Evolutionary conservation across 2,888 invertebrate species (phyloP), one percentile per base, ranked within the genome.

Genomic region (Gerris lacustris): DNA sequence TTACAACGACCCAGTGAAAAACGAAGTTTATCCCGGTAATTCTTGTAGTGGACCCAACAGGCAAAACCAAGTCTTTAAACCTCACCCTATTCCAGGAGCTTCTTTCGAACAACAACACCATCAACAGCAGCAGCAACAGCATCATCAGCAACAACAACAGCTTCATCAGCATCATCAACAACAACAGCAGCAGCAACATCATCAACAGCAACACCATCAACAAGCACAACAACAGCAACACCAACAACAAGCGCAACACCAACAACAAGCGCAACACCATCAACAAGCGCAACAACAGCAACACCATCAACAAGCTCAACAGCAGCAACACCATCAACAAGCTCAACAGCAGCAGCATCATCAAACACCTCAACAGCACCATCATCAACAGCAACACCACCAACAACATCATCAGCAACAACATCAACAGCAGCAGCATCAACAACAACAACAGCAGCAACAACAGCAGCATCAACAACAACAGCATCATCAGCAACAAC

Each of bases 381-480:
- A 83, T 0, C 82, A 82, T 73, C 83, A 83, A 72, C 83, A 83
- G 72, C 76, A 63, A 68, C 76, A 73, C 74, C 76, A 71, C 68
- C 69, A 67, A 67, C 76, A 73, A 69, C 55, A 55, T 2, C 47
- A 63, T 80, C 2, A 68, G 77, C 80, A 70, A 79, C 77, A 68
- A 79, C 80, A 69, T 75, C 78, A 55, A 2, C 15, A 11, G 1
- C 80, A 80, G 86, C 80, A 83, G 87, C 78, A 66, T 1, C 66
- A 17, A 2, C 66, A 87, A 86, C 81, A 88, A 87, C 81, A 87
- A 87, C 76, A 87, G 87, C 69, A 88, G 86, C 77, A 86, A 86
- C 71, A 86, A 86, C 77, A 86, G 86, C 0, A 83, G 88, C 80
- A 81, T 87, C 80, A 83, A 84, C 79, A 84, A 82, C 79, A 83